Conservation (phyloP, 2,797 vertebrate genomes). For the Pelobates cultripes region DNA sequence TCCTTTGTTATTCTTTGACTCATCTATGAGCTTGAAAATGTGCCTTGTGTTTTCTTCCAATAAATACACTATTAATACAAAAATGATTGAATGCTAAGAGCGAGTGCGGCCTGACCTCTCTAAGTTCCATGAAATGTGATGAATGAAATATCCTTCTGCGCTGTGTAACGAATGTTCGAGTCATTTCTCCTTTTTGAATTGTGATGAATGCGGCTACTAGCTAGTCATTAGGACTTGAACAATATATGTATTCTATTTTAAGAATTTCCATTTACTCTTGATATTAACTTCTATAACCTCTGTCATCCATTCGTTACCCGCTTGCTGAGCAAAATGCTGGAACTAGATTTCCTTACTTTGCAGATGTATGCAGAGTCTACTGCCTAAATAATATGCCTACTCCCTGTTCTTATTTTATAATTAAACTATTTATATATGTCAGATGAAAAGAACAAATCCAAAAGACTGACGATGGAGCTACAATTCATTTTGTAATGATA, state of each 20-base stretch:
- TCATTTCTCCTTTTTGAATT: conserved; percentile 3
- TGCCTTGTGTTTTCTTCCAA: background rate
- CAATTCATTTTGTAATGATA: too few species aligned
- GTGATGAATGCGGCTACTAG: background rate
- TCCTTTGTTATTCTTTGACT: too few species aligned
- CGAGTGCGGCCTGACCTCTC: background rate
- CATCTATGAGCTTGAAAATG: too few species aligned
- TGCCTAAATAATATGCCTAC: too few species aligned
- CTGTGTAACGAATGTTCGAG: background rate
- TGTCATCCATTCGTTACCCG: background rate
- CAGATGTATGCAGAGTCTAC: too few species aligned
- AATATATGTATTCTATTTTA: background rate
- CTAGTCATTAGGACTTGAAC: background rate
- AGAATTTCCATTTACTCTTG: background rate
- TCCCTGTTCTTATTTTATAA: too few species aligned
- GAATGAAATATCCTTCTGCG: conserved; percentile 33
- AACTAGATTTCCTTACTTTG: background rate
- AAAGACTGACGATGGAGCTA: too few species aligned
- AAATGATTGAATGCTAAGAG: conserved; percentile 12
- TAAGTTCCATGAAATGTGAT: conserved; percentile 10
- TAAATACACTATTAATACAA: conserved; percentile 25
- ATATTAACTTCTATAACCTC: background rate
- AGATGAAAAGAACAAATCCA: too few species aligned
- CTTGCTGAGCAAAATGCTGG: background rate
- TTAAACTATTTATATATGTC: too few species aligned